Evolutionary conservation across 2,113 vertebrate species (phyloP), one percentile per base, ranked within the genome.

Genomic region (Dicrurus megarhynchus): DNA sequence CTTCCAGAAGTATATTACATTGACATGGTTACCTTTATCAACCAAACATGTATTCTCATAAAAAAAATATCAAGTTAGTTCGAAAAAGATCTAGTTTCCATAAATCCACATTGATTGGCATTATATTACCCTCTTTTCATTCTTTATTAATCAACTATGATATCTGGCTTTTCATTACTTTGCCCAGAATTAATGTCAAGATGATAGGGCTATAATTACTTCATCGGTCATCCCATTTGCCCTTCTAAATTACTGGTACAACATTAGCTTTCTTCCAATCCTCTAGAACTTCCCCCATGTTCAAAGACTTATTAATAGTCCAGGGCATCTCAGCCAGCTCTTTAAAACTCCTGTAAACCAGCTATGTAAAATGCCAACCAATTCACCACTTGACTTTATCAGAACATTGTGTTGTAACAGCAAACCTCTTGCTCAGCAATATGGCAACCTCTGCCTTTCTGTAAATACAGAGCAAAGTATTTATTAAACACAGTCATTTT

Each of bases 61-160:
- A 97, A 97, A 97, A 97, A 97, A 96, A 96, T 85, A 96, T 89
- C 96, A 97, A 95, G 95, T 96, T 96, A 96, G 94, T 97, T 96
- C 94, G 93, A 95, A 96, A 97, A 97, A 95, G 87, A 96, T 94
- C 94, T 96, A 92, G 95, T 95, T 97, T 97, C 96, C 96, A 97
- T 97, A 97, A 96, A 97, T 96, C 81, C 94, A 94, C 94, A 97
- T 95, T 96, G 94, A 96, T 96, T 97, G 96, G 95, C 95, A 92
- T 96, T 97, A 96, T 96, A 97, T 96, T 96, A 96, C 84, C 94
- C 91, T 95, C 93, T 95, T 96, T 97, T 95, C 94, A 97, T 97
- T 96, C 95, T 96, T 97, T 96, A 97, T 97, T 96, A 97, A 97
- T 96, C 95, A 96, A 94, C 95, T 96, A 96, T 95, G 93, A 96